Conservation (phyloP, 2,888 invertebrate species). For the Drosophila pseudotakahashii region DNA sequence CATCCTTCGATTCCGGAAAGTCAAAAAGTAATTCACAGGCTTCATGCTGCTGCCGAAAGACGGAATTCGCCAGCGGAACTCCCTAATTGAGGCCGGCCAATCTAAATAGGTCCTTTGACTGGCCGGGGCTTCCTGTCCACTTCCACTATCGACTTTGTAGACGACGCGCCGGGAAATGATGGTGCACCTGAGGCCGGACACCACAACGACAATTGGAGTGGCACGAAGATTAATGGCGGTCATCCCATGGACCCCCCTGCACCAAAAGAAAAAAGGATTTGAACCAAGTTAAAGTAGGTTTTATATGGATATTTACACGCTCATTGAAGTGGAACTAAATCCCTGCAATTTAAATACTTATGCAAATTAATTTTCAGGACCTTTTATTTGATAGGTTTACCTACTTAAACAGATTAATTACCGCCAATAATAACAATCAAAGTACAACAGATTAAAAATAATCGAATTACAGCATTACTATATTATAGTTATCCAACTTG, state of each 20-base stretch:
- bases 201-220: conserved; percentile 27
- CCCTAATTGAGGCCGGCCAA: conserved; percentile 30
- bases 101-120: conserved; percentile 16
- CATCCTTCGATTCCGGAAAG: conserved; percentile 33
- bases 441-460: no score
- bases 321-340: no score
- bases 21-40: conserved; percentile 19
- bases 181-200: conserved; percentile 34
- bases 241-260: conserved; percentile 8
- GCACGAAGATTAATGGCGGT: conserved; percentile 49
- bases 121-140: conserved; percentile 2
- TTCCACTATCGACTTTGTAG: conserved; percentile 15
- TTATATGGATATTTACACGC: no score
- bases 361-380: no score
- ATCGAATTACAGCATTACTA: no score
- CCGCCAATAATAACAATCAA: no score
- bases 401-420: no score
- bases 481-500: no score
- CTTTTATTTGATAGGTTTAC: no score
- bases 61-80: background rate
- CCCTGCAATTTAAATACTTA: no score
- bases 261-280: background rate
- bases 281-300: no score
- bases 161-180: conserved; percentile 19
- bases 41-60: conserved; percentile 3